phyloP scores from a whole-genome alignment of 2,888 invertebrate species.

The Xestia c-nigrum region DNA sequence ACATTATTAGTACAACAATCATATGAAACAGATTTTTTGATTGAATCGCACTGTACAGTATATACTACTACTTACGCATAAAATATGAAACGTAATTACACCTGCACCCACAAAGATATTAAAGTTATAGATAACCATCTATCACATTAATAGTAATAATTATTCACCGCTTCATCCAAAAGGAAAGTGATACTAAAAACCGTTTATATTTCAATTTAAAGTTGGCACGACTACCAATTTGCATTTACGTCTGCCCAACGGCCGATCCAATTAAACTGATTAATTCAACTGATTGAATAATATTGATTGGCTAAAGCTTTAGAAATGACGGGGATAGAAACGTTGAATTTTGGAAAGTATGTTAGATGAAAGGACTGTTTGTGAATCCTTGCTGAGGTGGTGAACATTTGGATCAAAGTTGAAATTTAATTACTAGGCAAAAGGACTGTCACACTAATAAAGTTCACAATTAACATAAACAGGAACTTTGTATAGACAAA shows the following conservation, averaged over 20 bases:
- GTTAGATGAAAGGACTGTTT: conserved; percentile 3
- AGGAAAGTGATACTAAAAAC: conserved; percentile 51
- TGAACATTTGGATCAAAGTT: conserved; percentile 9
- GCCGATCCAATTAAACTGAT: conserved; percentile 56
- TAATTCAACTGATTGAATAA: conserved; percentile 59
- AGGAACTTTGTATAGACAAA: background rate
- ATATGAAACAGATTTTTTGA: background rate
- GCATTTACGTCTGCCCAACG: conserved; percentile 45
- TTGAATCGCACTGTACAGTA: background rate
- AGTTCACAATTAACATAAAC: background rate
- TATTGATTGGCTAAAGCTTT: conserved; percentile 55
- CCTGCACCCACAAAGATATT: conserved; percentile 19
- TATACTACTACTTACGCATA: background rate
- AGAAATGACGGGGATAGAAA: conserved; percentile 33
- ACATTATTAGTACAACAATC: background rate
- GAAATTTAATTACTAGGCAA: conserved; percentile 7
- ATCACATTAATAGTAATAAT: conserved; percentile 44
- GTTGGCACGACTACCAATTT: conserved; percentile 60
- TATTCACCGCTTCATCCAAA: conserved; percentile 34
- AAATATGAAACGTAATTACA: conserved; percentile 23
- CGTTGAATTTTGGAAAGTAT: conserved; percentile 25
- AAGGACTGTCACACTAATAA: background rate
- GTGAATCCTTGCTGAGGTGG: background rate
- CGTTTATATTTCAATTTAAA: conserved; percentile 59
- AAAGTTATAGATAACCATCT: conserved; percentile 29